Evolutionary conservation across 2,113 vertebrate genomes (phyloP).

Genomic region (Passer domesticus): DNA sequence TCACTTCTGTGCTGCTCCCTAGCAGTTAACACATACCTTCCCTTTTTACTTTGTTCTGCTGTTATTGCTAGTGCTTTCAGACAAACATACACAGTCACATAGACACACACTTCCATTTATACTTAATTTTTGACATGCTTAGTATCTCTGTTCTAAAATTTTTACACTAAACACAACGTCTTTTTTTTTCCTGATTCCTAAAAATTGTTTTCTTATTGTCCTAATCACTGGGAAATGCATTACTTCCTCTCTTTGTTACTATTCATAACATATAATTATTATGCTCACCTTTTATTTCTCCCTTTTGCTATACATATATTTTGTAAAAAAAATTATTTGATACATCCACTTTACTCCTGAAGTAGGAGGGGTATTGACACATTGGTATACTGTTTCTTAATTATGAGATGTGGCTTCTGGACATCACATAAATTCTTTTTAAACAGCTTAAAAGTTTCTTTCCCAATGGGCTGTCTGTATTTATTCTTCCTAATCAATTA

Average conservation of each 20-base stretch:
- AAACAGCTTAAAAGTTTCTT: background rate
- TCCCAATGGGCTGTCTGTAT: background rate
- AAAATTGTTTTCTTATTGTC: background rate
- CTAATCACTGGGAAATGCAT: background rate
- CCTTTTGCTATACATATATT: background rate
- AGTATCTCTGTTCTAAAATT: background rate
- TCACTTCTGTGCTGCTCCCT: background rate
- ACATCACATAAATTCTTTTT: background rate
- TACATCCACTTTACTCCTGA: background rate
- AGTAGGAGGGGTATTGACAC: background rate
- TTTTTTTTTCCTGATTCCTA: background rate
- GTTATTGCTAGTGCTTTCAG: background rate
- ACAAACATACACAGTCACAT: background rate
- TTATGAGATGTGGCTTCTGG: background rate
- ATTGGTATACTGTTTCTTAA: background rate
- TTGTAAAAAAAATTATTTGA: background rate
- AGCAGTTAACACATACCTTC: background rate
- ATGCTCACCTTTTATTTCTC: background rate
- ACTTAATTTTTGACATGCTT: background rate
- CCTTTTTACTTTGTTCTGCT: background rate
- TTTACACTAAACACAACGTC: background rate
- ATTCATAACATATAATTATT: background rate
- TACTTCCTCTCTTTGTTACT: background rate
- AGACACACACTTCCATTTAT: background rate
- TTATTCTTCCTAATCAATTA: slow-evolving; percentile 35